phyloP scores from a whole-genome alignment of 2,797 vertebrate genomes.

The Urophycis tenuis region DNA sequence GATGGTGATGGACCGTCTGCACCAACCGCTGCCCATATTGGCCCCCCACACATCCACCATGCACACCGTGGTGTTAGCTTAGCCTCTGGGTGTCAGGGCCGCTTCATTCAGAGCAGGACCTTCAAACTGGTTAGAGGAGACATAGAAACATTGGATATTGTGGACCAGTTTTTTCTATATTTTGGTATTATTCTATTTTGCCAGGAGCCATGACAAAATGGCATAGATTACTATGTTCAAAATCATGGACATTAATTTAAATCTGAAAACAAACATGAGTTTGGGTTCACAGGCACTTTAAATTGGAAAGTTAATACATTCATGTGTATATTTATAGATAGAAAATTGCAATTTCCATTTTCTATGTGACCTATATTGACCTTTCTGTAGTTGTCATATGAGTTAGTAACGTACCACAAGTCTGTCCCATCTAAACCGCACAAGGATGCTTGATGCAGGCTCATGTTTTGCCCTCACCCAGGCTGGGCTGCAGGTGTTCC shows the following conservation, averaged over 20 bases:
- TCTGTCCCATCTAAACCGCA: not conserved
- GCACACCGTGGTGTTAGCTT: not conserved
- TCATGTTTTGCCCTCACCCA: slow-evolving; percentile 42
- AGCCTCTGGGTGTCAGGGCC: not conserved
- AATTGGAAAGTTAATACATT: not conserved
- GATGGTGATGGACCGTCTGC: not conserved
- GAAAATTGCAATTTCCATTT: not conserved
- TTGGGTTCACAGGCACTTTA: not conserved
- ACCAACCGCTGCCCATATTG: not conserved
- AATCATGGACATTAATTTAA: not conserved
- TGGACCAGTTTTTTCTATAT: too few relatives aligned
- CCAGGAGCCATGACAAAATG: too few relatives aligned
- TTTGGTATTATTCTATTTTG: too few relatives aligned
- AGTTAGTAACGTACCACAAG: not conserved
- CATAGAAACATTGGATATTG: not conserved
- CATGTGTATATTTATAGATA: not conserved
- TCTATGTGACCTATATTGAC: not conserved
- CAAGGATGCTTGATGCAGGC: not conserved
- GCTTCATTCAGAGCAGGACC: not conserved
- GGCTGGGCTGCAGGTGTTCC: slow-evolving; percentile 78
- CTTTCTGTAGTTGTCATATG: not conserved
- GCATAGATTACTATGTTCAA: not conserved
- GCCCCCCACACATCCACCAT: not conserved
- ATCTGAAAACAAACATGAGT: too few relatives aligned
- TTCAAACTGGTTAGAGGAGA: not conserved